These are phyloP conservation scores for Cremastinae sp. DNA, from an alignment of 2,888 invertebrate genomes.

Conservation along the genomic window DNA sequence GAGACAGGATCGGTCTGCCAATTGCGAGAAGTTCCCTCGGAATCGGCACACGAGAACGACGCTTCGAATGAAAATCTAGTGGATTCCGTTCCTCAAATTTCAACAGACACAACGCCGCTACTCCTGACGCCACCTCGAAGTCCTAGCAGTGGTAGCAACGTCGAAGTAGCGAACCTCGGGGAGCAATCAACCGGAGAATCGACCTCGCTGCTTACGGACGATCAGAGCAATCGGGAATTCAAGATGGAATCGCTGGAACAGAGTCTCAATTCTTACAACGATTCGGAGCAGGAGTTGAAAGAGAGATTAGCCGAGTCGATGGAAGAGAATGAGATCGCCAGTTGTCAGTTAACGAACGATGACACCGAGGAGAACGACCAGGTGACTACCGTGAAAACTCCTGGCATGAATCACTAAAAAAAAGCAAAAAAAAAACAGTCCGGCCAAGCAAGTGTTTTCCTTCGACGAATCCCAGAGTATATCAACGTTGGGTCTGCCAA, in stretches of 20 bases:
- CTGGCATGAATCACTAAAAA: slow-evolving; percentile 73
- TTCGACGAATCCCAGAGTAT: slow-evolving; percentile 62
- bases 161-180: slow-evolving; percentile 15
- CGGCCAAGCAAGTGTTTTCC: slow-evolving; percentile 62
- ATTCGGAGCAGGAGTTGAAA: slow-evolving; percentile 72
- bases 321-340: slow-evolving; percentile 65
- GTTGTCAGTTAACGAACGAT: slow-evolving; percentile 60
- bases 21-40: slow-evolving; percentile 17
- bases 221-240: slow-evolving; percentile 69
- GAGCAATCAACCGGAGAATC: slow-evolving; percentile 42
- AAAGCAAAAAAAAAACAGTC: slow-evolving; percentile 17
- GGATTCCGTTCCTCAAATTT: slow-evolving; percentile 54
- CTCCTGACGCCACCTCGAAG: slow-evolving; percentile 69
- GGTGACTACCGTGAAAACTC: slow-evolving; percentile 71
- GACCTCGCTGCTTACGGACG: slow-evolving; percentile 60
- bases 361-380: slow-evolving; percentile 72
- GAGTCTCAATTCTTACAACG: slow-evolving; percentile 71
- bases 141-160: slow-evolving; percentile 61
- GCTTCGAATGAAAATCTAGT: slow-evolving; percentile 19
- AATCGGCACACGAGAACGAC: slow-evolving; percentile 17
- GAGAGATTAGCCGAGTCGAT: slow-evolving; percentile 71
- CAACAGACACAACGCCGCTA: slow-evolving; percentile 60
- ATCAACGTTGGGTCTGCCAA: slow-evolving; percentile 70
- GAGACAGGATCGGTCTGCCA: slow-evolving; percentile 28
- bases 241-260: slow-evolving; percentile 70